phyloP scores from a whole-genome alignment of 2,797 vertebrate genomes.

The Enteromius treurensis region DNA sequence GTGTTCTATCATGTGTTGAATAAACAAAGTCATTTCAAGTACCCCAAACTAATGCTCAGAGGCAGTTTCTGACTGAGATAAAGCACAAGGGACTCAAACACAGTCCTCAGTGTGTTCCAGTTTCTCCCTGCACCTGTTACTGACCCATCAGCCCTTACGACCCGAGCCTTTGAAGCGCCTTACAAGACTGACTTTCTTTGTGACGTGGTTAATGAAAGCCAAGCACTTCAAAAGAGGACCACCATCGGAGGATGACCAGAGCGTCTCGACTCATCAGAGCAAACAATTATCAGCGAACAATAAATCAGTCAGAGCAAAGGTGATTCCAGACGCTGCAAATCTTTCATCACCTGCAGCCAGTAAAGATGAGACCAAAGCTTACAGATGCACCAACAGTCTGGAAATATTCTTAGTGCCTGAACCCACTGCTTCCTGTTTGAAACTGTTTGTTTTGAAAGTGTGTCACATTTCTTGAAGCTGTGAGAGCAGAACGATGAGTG shows the following conservation, averaged over 20 bases:
- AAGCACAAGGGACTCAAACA: neutral
- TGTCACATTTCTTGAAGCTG: neutral
- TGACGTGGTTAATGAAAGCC: conserved; percentile 20
- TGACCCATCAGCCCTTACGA: conserved; percentile 6
- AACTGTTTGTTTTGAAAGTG: conserved; percentile 33
- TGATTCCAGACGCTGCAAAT: conserved; percentile 31
- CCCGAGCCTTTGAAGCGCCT: conserved; percentile 12
- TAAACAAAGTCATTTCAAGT: neutral
- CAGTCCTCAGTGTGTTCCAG: neutral
- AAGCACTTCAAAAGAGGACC: conserved; percentile 26
- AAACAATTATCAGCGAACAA: neutral
- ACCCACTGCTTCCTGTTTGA: conserved; percentile 17
- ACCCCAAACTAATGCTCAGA: neutral
- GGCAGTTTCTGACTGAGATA: neutral
- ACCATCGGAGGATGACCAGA: neutral
- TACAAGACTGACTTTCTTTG: conserved; percentile 14
- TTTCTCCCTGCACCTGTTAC: conserved; percentile 9
- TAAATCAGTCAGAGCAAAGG: conserved; percentile 6
- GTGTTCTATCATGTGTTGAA: neutral
- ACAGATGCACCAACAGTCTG: conserved; percentile 1
- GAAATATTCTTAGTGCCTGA: conserved; percentile 22
- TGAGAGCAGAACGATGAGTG: neutral
- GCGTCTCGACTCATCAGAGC: conserved; percentile 20
- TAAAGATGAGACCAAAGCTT: neutral
- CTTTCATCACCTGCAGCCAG: conserved; percentile 41